Evolutionary conservation across 1,140 invertebrate species (phyloP).

Genomic region (Myzus persicae): DNA sequence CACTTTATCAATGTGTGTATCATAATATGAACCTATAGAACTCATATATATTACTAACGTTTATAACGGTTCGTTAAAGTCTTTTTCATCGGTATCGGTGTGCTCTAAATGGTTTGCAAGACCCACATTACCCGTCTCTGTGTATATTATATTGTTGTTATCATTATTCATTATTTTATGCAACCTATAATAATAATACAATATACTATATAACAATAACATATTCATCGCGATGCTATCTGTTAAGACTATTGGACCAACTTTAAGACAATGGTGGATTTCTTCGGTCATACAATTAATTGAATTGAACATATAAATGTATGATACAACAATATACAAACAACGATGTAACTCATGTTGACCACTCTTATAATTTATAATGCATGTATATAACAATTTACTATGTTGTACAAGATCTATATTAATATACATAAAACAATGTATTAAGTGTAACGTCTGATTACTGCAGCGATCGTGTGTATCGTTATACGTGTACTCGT

Average conservation of each 20-base stretch:
- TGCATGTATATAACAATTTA: neutral
- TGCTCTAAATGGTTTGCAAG: neutral
- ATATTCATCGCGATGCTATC: neutral
- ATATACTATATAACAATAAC: neutral
- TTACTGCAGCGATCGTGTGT: neutral
- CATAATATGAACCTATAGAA: neutral
- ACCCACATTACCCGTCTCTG: neutral
- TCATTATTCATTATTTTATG: neutral
- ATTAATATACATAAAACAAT: no score
- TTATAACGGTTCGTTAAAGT: slow-evolving; percentile 47
- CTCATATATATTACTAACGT: neutral
- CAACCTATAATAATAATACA: neutral
- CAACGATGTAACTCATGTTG: neutral
- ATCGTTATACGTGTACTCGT: neutral
- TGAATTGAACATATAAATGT: neutral
- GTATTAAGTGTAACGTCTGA: neutral
- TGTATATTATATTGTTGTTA: neutral
- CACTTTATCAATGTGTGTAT: neutral
- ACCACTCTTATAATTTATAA: neutral
- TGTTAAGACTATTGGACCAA: neutral
- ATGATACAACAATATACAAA: neutral
- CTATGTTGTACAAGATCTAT: neutral
- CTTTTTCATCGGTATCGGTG: neutral
- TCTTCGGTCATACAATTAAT: neutral
- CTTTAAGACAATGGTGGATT: neutral